phyloP scores from a whole-genome alignment of 1,140 invertebrate genomes.

The Drosophila virilis region DNA sequence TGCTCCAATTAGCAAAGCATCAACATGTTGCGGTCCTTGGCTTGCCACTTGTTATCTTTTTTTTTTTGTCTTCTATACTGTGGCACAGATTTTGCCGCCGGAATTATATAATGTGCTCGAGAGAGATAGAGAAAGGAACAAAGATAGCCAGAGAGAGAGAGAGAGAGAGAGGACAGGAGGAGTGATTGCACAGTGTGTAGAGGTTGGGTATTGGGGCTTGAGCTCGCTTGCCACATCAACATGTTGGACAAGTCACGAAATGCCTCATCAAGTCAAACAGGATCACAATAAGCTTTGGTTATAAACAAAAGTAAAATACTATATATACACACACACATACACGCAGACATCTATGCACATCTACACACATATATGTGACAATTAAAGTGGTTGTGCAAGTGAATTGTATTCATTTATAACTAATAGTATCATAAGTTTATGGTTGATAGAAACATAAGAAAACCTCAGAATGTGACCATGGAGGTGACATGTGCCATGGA shows the following conservation, averaged over 20 bases:
- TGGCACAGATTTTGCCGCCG: constrained; percentile 31
- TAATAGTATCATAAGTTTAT: too few species aligned
- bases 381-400: too few species aligned
- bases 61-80: background rate
- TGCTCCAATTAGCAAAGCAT: constrained; percentile 73
- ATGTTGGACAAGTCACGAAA: constrained; percentile 40
- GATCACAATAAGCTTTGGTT: background rate
- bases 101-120: background rate
- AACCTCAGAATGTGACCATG: too few species aligned
- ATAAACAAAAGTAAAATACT: too few species aligned
- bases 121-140: too few species aligned
- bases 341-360: too few species aligned
- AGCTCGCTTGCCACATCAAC: constrained; percentile 22
- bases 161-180: too few species aligned
- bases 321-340: too few species aligned
- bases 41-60: constrained; percentile 32
- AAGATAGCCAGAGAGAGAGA: background rate
- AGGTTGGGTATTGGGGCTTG: constrained; percentile 13
- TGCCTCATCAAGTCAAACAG: constrained; percentile 1
- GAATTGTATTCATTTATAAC: too few species aligned
- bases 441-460: too few species aligned
- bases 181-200: constrained; percentile 21
- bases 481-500: too few species aligned
- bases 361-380: too few species aligned
- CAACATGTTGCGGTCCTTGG: constrained; percentile 67